phyloP scores from a whole-genome alignment of 92 coral and sea anemone genomes.

The Muricea muricata region DNA sequence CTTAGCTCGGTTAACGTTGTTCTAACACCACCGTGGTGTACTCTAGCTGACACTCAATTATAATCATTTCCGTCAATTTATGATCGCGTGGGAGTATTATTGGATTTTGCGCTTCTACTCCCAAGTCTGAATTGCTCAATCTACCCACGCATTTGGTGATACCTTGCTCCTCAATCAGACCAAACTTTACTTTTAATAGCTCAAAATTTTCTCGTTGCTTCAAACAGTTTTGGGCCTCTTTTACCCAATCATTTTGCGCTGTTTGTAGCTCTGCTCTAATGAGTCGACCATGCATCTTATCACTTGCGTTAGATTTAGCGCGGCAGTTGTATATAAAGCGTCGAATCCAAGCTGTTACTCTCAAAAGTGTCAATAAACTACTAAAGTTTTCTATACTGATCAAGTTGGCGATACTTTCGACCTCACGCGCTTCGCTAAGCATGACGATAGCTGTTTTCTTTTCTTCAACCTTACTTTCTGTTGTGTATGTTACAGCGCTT shows the following conservation, averaged over 20 bases:
- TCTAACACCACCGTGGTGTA: slow-evolving; percentile 57
- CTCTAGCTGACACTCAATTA: slow-evolving; percentile 42
- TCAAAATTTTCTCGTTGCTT: neutral
- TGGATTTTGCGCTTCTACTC: slow-evolving; percentile 33
- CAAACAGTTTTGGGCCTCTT: neutral
- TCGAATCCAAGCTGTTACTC: neutral
- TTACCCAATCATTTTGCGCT: neutral
- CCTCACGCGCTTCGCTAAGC: neutral
- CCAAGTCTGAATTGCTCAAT: slow-evolving; percentile 47
- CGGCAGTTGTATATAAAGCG: neutral
- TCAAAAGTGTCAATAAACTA: neutral
- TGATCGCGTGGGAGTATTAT: slow-evolving; percentile 60
- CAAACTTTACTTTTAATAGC: neutral
- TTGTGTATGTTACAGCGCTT: neutral
- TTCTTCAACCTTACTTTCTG: slow-evolving; percentile 21
- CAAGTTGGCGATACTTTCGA: neutral
- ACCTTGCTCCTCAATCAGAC: slow-evolving; percentile 24
- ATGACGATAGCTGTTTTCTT: neutral
- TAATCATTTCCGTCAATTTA: slow-evolving; percentile 26
- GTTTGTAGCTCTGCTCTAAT: neutral
- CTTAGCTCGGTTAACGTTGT: slow-evolving; percentile 58
- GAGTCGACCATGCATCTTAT: neutral
- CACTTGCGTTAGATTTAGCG: neutral
- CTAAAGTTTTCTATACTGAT: neutral
- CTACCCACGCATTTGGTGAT: slow-evolving; percentile 58